Conservation (phyloP, 2,797 vertebrate genomes). For the Liparis tanakae region DNA sequence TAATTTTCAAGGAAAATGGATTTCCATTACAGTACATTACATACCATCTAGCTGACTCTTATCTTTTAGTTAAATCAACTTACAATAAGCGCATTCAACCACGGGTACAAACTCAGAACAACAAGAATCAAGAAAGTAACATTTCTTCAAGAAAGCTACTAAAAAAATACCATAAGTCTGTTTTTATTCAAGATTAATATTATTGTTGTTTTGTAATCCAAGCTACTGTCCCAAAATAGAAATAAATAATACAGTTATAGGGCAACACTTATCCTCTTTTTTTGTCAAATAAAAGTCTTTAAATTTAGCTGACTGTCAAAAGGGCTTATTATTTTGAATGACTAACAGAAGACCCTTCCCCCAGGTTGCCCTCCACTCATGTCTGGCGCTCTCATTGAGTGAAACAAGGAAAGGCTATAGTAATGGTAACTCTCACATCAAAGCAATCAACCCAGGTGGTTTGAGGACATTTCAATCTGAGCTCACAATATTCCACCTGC, state of each 20-base stretch:
- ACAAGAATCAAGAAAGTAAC: no score
- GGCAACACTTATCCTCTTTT: background rate
- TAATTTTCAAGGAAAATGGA: background rate
- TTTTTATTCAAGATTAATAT: no score
- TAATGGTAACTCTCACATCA: background rate
- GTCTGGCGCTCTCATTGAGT: no score
- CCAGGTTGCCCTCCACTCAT: no score
- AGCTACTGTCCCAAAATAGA: background rate
- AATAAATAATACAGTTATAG: background rate
- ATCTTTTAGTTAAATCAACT: no score
- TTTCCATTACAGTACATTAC: background rate
- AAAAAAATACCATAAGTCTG: no score
- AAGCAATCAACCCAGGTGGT: background rate
- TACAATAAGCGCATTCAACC: no score
- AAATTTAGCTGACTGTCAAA: background rate
- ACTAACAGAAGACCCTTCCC: no score
- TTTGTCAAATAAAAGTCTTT: background rate
- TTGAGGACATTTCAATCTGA: background rate
- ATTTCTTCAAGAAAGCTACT: no score
- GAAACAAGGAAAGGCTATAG: background rate
- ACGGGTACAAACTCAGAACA: no score
- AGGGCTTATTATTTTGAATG: no score
- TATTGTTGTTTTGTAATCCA: background rate
- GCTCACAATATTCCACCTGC: background rate
- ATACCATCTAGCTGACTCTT: no score